phyloP scores from a whole-genome alignment of 2,888 invertebrate species.

The Brenthis hecate region DNA sequence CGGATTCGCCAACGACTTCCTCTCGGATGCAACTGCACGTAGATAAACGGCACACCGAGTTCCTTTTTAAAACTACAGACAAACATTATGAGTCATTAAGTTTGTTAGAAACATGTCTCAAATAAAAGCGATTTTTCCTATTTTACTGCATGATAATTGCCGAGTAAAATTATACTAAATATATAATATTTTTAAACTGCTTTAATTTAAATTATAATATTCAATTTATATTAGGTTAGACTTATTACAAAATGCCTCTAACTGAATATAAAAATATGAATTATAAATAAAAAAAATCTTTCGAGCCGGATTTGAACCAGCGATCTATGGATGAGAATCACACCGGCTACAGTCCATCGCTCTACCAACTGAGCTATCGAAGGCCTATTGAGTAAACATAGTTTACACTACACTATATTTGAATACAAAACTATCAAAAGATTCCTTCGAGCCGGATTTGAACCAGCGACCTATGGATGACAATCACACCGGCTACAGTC shows the following conservation, averaged over 20 bases:
- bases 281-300: conserved; percentile 53
- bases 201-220: too few relatives aligned
- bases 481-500: conserved; percentile 69
- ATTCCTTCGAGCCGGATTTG: conserved; percentile 84
- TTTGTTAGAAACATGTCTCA: not conserved
- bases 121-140: not conserved
- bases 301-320: conserved; percentile 85
- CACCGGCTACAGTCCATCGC: conserved; percentile 78
- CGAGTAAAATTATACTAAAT: too few relatives aligned
- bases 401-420: not conserved
- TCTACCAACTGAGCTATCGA: conserved; percentile 81
- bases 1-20: conserved; percentile 72
- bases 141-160: not conserved
- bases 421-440: conserved; percentile 40
- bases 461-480: conserved; percentile 84
- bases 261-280: not conserved
- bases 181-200: too few relatives aligned
- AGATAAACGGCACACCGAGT: conserved; percentile 37
- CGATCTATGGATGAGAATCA: conserved; percentile 80
- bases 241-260: not conserved
- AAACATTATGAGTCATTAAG: conserved; percentile 28
- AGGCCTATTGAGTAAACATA: conserved; percentile 1
- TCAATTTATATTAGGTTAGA: too few relatives aligned
- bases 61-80: conserved; percentile 36
- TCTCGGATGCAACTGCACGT: conserved; percentile 49